A percentile compares a stretch with the other conserved stretches of the same genome.
Conservation (phyloP, 2,888 invertebrate genomes). For the Rhyacophila evoluta region DNA sequence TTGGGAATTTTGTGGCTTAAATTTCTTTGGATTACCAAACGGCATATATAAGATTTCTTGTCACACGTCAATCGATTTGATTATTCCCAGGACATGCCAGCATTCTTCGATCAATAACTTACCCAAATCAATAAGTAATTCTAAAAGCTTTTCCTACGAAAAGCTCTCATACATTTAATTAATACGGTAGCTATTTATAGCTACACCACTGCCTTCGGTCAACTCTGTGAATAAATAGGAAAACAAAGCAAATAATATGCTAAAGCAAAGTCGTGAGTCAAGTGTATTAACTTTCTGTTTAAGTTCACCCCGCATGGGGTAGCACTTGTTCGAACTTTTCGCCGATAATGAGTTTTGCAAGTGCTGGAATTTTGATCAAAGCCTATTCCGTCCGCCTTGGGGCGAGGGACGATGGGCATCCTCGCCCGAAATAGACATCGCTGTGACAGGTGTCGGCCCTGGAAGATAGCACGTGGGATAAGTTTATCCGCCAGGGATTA, state of each 20-base stretch:
- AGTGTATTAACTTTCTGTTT: constrained; percentile 44
- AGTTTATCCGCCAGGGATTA: neutral
- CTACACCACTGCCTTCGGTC: neutral
- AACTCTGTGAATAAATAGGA: constrained; percentile 17
- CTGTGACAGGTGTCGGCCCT: neutral
- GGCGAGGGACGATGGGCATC: neutral
- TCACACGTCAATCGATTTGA: too few species aligned
- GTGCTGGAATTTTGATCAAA: constrained; percentile 41
- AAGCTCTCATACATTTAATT: too few species aligned
- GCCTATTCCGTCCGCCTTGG: neutral
- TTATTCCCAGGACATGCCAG: too few species aligned
- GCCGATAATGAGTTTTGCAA: constrained; percentile 47
- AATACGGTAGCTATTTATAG: too few species aligned
- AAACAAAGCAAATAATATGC: constrained; percentile 42
- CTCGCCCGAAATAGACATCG: neutral
- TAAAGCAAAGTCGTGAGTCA: constrained; percentile 34
- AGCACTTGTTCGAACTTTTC: constrained; percentile 34
- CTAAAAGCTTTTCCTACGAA: too few species aligned
- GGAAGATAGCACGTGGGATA: neutral
- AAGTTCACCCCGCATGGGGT: constrained; percentile 33
- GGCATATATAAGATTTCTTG: too few species aligned
- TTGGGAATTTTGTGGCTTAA: too few species aligned
- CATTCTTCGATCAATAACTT: too few species aligned
- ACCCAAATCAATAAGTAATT: too few species aligned
- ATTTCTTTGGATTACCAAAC: too few species aligned